Base-by-base conservation (phyloP, 2,797 vertebrate species). In the Gastrophryne carolinensis region DNA sequence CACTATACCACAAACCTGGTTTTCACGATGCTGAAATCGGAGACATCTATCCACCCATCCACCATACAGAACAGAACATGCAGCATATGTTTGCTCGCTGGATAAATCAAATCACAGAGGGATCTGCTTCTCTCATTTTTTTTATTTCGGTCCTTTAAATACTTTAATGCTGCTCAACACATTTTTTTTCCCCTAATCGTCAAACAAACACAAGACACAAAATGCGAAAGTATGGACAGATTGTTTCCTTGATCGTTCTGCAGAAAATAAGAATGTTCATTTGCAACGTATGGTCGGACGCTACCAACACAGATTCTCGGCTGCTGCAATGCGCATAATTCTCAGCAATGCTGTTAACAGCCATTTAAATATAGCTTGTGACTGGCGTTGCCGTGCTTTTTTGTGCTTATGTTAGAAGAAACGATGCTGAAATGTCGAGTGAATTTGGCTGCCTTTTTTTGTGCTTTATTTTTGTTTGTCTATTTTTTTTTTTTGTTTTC, bases 161-260 rank as follows among this genome's bases (percentile, higher is more conserved):
- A 89, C 87, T 89, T 89, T 90, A 91, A 91, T 89, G 89, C 87
- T 87, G 89, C 81, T 92, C 89, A 89, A 89, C 90, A 91, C 90
- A 87, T 92, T 92, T 65, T 91, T 88, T 87, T n/a, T n/a, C n/a
- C n/a, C n/a, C n/a, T 89, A 89, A 91, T 92, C 90, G 89, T 87
- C 88, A 91, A 89, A 90, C 87, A 90, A 89, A 88, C 88, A 88
- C 87, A 88, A 89, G 87, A 83, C 90, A 89, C 90, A 89, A 87
- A 88, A 87, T 86, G 84, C 41, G 84, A 81, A 85, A 89, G 87
- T 87, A 80, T n/a, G n/a, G n/a, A 91, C 80, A 89, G 89, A 86
- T 83, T 85, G 87, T 87, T 91, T 90, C 89, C 88, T 87, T 90
- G 87, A 90, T 88, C 89, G 88, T 2, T 81, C 83, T 64, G 81